phyloP scores from a whole-genome alignment of 2,113 vertebrate species.

The Mesembrinibis cayennensis region DNA sequence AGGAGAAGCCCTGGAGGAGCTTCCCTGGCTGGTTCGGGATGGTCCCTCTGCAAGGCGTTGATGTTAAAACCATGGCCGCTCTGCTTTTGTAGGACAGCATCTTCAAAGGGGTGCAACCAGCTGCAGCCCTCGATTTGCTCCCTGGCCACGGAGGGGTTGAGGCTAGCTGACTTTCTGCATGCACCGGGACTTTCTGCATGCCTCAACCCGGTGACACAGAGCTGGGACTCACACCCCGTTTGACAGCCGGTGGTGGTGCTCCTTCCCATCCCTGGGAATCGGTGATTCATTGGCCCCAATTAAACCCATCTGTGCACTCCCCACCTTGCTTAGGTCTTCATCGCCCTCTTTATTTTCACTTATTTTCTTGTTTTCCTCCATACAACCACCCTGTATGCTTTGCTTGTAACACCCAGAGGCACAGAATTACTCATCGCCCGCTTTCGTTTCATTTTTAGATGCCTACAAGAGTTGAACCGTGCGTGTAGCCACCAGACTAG shows the following conservation, averaged over 20 bases:
- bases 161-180: neutral
- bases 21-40: neutral
- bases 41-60: neutral
- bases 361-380: accelerated
- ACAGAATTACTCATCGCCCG: neutral
- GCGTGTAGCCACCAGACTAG: neutral
- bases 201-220: neutral
- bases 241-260: neutral
- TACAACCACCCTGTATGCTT: accelerated
- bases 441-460: neutral
- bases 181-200: accelerated
- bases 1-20: neutral
- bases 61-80: accelerated
- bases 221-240: accelerated
- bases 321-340: neutral
- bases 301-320: neutral
- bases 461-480: neutral
- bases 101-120: neutral
- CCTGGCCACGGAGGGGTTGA: neutral
- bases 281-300: neutral
- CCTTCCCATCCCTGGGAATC: neutral
- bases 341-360: neutral
- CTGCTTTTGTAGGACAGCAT: neutral
- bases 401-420: neutral
- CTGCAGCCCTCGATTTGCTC: too few relatives aligned